These are phyloP conservation scores for Amazona guildingii DNA, from an alignment of 2,113 vertebrate genomes.

Conservation along the genomic window DNA sequence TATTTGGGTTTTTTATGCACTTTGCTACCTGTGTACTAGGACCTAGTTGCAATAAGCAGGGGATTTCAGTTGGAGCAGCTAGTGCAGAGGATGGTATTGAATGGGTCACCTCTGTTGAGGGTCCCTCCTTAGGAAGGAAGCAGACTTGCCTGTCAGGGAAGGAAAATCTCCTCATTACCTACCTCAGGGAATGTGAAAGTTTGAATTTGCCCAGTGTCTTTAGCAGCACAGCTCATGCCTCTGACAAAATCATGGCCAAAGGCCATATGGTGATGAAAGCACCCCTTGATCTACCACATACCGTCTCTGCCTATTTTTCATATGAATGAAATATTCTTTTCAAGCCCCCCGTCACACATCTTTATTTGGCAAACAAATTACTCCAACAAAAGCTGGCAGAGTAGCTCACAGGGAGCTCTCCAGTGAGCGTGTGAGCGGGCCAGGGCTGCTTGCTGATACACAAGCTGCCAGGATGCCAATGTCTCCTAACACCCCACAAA, in stretches of 20 bases:
- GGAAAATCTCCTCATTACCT: neutral
- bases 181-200: neutral
- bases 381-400: neutral
- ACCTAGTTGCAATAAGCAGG: fast-evolving
- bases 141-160: neutral
- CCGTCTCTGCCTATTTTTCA: neutral
- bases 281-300: neutral
- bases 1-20: fast-evolving
- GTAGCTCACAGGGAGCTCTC: neutral
- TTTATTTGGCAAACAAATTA: neutral
- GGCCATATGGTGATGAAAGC: neutral
- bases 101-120: neutral
- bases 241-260: neutral
- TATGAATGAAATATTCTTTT: neutral
- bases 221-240: neutral
- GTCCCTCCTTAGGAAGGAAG: neutral
- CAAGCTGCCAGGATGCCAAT: neutral
- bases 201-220: neutral
- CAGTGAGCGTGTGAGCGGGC: fast-evolving
- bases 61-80: neutral
- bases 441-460: neutral
- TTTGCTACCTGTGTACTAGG: fast-evolving
- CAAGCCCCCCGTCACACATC: neutral
- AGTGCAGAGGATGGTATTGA: neutral
- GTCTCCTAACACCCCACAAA: neutral